These are phyloP conservation scores for Scaptodrosophila latifasciaeformis DNA, from an alignment of 2,888 invertebrate genomes.

Conservation along the genomic window DNA sequence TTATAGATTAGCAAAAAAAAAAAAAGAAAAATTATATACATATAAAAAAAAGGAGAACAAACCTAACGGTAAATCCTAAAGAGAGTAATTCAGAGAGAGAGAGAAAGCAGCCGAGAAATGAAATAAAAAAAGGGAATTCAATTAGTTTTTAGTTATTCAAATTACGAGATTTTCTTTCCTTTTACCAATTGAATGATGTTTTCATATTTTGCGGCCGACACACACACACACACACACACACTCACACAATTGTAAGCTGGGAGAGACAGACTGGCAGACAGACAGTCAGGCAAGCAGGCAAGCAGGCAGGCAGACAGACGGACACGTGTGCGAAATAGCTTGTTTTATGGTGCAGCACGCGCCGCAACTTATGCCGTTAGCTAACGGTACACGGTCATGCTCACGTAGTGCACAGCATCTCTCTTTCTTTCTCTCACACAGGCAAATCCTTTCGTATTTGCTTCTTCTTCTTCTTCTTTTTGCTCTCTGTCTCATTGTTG, in stretches of 20 bases:
- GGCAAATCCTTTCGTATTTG: too few species aligned
- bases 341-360: background rate
- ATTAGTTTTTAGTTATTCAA: constrained; percentile 4
- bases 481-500: background rate
- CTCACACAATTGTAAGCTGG: background rate
- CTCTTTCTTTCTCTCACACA: too few species aligned
- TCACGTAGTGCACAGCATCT: background rate
- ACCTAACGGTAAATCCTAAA: constrained; percentile 16
- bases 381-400: background rate
- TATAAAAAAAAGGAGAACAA: background rate
- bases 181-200: too few species aligned
- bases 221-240: background rate
- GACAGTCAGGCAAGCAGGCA: background rate
- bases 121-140: too few species aligned
- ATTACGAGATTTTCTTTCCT: background rate
- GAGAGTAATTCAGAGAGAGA: constrained; percentile 14
- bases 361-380: background rate
- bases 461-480: too few species aligned
- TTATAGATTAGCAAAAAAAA: constrained; percentile 25
- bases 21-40: background rate
- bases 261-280: background rate
- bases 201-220: background rate
- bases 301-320: too few species aligned
- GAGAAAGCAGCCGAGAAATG: constrained; percentile 9
- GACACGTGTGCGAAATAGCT: background rate